These are phyloP conservation scores for Eleginops maclovinus DNA, from an alignment of 2,113 vertebrate species.

Conservation along the genomic window DNA sequence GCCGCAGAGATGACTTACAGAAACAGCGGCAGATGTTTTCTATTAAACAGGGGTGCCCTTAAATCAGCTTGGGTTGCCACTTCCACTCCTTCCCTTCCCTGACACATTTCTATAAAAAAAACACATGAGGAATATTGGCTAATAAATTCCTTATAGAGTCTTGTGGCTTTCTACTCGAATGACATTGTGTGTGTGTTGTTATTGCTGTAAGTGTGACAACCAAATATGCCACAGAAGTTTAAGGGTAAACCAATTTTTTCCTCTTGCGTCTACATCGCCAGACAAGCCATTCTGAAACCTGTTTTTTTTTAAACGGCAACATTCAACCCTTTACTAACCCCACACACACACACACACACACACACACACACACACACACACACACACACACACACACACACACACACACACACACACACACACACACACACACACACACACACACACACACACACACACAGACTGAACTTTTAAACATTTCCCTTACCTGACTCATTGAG, in stretches of 20 bases:
- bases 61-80: slow-evolving; percentile 66
- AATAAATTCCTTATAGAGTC: slow-evolving; percentile 53
- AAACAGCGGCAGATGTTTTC: slow-evolving; percentile 66
- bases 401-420: not conserved
- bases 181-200: slow-evolving; percentile 5
- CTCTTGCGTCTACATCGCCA: slow-evolving; percentile 78
- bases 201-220: not conserved
- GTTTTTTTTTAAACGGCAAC: slow-evolving; percentile 82
- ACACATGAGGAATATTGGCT: slow-evolving; percentile 38
- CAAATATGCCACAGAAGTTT: slow-evolving; percentile 3
- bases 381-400: not conserved
- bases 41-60: slow-evolving; percentile 55
- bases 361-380: no score
- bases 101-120: slow-evolving; percentile 44
- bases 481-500: not conserved
- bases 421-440: not conserved
- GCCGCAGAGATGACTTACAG: slow-evolving; percentile 56
- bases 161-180: slow-evolving; percentile 36
- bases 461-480: slow-evolving; percentile 12
- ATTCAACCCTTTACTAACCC: slow-evolving; percentile 37
- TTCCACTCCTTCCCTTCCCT: slow-evolving; percentile 73
- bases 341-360: no score
- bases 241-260: not conserved
- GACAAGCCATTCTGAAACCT: slow-evolving; percentile 74
- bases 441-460: not conserved